Evolutionary conservation across 2,888 invertebrate genomes (phyloP), one percentile per base, ranked within the genome.

Genomic region (Diarsia mendica): DNA sequence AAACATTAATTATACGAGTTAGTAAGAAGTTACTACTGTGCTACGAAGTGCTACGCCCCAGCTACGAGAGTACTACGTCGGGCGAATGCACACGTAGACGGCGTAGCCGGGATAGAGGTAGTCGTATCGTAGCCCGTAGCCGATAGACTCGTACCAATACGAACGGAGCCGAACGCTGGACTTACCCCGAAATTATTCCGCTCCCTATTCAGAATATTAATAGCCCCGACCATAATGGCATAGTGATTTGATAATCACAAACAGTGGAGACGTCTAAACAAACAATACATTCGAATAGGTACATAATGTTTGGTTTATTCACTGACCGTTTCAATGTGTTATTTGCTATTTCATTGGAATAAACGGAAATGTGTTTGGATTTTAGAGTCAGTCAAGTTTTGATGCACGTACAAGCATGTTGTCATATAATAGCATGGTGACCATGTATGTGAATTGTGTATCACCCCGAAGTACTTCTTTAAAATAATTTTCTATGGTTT

Each of bases 121-220:
- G 65, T 64, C 72, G 73, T 53, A 46, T 18, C 65, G 63, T 44
- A 63, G 63, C n/a, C 44, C 44, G 79, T 63, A 68, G 65, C 72
- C 72, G 78, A 75, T 83, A 75, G 58, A 80, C 65, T 76, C 61
- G 67, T 69, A 72, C 73, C 79, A 80, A 86, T 80, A 79, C 71
- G 67, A 70, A 55, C 71, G 74, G 51, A 77, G 67, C 68, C 78
- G 77, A 72, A 71, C 67, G 69, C 82, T 85, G 87, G 86, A 87
- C 87, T 88, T 89, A 90, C 89, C 84, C 90, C 84, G 88, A 91
- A 93, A 93, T 92, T 93, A 94, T 93, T 92, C 91, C 85, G 84
- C 83, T 87, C 85, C 86, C 88, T 89, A 91, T 90, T 89, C 89
- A 85, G 92, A 92, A 93, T 92, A 92, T 92, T 92, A 92, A 93